Base-by-base conservation (phyloP, 2,797 vertebrate species). In the Huso huso region DNA sequence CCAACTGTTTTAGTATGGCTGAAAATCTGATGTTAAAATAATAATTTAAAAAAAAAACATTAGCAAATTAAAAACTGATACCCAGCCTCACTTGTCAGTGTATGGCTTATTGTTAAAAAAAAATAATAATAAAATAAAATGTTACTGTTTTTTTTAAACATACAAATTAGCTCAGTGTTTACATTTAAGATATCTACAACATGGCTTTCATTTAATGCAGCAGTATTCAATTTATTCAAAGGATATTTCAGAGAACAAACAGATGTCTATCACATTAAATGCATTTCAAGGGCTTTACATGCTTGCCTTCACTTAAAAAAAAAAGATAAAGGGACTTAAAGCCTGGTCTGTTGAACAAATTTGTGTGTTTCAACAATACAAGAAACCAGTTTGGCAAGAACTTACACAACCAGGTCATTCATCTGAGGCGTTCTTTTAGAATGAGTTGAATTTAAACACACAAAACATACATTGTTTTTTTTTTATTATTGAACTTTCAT, bases 181-280 rank as follows among this genome's bases (percentile, higher is more conserved):
- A 72, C 59, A 67, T 67, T 68, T 64, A 48, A 70, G 64, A 64
- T 63, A 63, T 74, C 57, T 72, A 63, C 66, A 61, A 67, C 69
- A 61, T 69, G 63, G 57, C 59, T 63, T 49, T 60, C 64, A 51
- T 10, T 58, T 58, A 58, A 7, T n/a, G 12, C 10, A 58, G 12
- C 10, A 58, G 55, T 58, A 58, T 37, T 37, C 4, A 37, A 37
- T 37, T 37, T 37, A 7, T 58, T 13, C 55, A 11, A 58, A 58
- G 55, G 55, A 58, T 58, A 58, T 37, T 37, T 37, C 37, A 37
- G 37, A 37, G 37, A 37, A 37, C 37, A 4, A 11, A 13, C 55
- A 58, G 55, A 58, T 58, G 55, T 11, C 55, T 11, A n/a, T 58
- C 15, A 3, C 12, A 58, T 11, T 13, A 37, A 37, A 37, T 37